Conservation (phyloP, 2,113 vertebrate genomes). For the Hemiscyllium ocellatum region DNA sequence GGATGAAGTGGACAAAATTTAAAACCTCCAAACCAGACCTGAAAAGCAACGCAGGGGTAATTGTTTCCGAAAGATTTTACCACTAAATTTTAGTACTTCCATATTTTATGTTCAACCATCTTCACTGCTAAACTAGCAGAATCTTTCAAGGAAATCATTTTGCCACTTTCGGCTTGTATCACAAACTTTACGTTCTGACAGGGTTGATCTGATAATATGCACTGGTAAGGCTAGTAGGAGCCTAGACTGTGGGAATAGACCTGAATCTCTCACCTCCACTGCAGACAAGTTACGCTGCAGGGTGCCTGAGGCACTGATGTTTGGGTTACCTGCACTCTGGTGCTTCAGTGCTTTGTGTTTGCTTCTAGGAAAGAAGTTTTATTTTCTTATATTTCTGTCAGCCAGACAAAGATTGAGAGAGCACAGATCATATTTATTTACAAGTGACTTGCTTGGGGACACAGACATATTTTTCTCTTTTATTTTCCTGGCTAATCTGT, state of each 20-base stretch:
- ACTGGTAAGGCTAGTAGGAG: background rate
- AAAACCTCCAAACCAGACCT: background rate
- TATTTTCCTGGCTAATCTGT: conserved; percentile 16
- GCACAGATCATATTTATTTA: conserved; percentile 28
- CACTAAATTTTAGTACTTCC: background rate
- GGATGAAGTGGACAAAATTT: background rate
- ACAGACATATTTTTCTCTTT: conserved; percentile 25
- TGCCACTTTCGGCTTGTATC: background rate
- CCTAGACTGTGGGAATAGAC: conserved; percentile 1
- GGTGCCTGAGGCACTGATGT: background rate
- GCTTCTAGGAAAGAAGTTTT: background rate
- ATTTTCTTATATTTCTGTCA: background rate
- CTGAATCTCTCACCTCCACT: background rate
- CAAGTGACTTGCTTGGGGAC: conserved; percentile 24
- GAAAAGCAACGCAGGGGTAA: background rate
- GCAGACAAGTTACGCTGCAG: background rate
- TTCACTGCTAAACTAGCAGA: background rate
- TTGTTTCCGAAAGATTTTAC: background rate
- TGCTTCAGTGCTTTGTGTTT: conserved; percentile 1
- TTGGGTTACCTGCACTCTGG: background rate
- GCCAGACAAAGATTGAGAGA: conserved; percentile 19
- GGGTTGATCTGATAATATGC: background rate
- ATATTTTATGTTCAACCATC: background rate
- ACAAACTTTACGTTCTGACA: background rate
- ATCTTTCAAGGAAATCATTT: background rate